Percentiles rank a stretch among this genome's conserved stretches.
phyloP scores from a whole-genome alignment of 2,888 invertebrate species.

The Drosophila atripex region DNA sequence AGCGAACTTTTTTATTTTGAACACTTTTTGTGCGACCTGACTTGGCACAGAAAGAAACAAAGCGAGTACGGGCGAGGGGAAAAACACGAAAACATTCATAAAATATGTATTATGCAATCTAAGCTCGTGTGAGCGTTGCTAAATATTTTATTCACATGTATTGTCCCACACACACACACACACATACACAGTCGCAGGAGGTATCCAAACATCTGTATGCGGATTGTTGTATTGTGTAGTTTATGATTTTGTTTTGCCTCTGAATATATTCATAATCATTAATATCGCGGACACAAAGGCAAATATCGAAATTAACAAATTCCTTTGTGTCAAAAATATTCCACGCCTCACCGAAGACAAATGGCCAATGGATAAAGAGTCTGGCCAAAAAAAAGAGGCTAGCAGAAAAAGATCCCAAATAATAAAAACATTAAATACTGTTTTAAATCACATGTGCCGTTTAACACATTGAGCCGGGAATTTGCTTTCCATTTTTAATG shows the following conservation, averaged over 20 bases:
- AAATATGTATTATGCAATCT: conserved; percentile 84
- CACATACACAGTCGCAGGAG: conserved; percentile 17
- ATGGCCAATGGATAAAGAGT: conserved; percentile 50
- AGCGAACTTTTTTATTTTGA: conserved; percentile 62
- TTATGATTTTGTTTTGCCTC: conserved; percentile 61
- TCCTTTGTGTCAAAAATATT: conserved; percentile 74
- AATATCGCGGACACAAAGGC: conserved; percentile 59
- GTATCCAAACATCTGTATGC: conserved; percentile 37
- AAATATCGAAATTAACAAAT: conserved; percentile 66
- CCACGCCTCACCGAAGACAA: conserved; percentile 78
- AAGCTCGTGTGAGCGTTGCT: conserved; percentile 84
- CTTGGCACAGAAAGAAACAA: conserved; percentile 41
- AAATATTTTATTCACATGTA: conserved; percentile 82
- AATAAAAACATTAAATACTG: conserved; percentile 67
- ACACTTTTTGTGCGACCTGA: conserved; percentile 63
- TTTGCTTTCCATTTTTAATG: conserved; percentile 54
- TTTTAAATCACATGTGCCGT: conserved; percentile 76
- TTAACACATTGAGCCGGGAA: conserved; percentile 80
- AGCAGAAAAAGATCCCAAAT: conserved; percentile 18
- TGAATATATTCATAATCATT: conserved; percentile 55
- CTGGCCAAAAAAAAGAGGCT: conserved; percentile 16
- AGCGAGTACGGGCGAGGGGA: conserved; percentile 10
- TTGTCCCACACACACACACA: conserved; percentile 59
- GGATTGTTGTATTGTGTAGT: conserved; percentile 55
- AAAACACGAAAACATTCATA: conserved; percentile 72